Percentiles rank a stretch among this genome's conserved stretches.
Conservation (phyloP, 2,888 invertebrate species). For the Hydropsyche betteni region DNA sequence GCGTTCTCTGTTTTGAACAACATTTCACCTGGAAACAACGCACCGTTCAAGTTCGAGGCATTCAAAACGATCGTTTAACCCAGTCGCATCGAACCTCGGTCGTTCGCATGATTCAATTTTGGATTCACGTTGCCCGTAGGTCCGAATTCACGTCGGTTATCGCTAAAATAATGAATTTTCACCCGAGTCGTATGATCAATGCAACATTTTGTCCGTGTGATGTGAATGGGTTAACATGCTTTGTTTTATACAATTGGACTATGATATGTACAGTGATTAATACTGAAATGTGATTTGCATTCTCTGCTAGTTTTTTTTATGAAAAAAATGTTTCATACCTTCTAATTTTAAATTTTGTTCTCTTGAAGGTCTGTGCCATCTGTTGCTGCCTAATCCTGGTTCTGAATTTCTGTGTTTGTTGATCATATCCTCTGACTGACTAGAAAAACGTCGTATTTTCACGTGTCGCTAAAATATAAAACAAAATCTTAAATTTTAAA, state of each 20-base stretch:
- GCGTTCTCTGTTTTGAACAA: conserved; percentile 59
- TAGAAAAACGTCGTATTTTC: conserved; percentile 45
- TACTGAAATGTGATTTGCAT: no score
- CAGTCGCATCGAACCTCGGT: conserved; percentile 9
- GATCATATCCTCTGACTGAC: conserved; percentile 48
- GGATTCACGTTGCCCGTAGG: no score
- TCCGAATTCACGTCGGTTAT: no score
- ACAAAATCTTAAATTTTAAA: neutral
- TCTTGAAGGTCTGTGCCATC: conserved; percentile 32
- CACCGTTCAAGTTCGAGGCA: conserved; percentile 6
- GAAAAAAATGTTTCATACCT: conserved; percentile 2
- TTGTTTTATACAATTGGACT: no score
- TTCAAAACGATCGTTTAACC: neutral
- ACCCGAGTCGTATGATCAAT: no score
- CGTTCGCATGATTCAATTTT: no score
- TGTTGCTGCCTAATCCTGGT: conserved; percentile 25
- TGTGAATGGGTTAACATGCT: no score
- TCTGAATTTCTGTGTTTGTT: conserved; percentile 36
- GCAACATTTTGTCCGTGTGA: no score
- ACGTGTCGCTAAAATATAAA: conserved; percentile 40
- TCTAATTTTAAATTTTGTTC: conserved; percentile 34
- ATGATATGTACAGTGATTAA: no score
- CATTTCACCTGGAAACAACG: conserved; percentile 50
- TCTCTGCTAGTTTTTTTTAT: no score
- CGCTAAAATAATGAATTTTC: no score